A percentile compares a stretch with the other conserved stretches of the same genome.
These are phyloP conservation scores for Daboia siamensis DNA, from an alignment of 2,113 vertebrate genomes.

Conservation along the genomic window DNA sequence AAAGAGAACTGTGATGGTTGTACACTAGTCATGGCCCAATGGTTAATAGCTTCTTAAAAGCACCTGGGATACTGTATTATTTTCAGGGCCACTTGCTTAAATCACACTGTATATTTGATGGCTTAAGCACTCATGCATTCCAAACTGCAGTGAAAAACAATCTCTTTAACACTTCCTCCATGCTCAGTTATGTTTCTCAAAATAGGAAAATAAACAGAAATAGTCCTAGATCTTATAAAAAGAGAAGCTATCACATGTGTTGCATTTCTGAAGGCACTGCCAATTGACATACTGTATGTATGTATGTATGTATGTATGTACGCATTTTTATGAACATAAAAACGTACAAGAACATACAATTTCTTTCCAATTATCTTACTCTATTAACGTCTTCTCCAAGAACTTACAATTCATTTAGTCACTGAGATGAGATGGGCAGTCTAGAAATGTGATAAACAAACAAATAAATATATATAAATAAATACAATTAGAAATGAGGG, in stretches of 20 bases:
- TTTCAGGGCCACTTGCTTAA: conserved; percentile 10
- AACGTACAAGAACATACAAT: not conserved
- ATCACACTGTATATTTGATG: conserved; percentile 15
- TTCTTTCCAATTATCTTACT: not conserved
- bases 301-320: not conserved
- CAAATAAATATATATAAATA: too few relatives aligned
- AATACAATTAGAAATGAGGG: not conserved
- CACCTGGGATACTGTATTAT: not conserved
- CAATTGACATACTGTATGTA: not conserved
- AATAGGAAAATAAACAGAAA: not conserved
- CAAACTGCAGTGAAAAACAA: not conserved
- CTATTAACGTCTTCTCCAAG: not conserved
- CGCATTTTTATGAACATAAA: not conserved
- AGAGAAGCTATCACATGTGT: not conserved
- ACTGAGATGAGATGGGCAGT: not conserved
- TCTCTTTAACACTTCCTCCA: not conserved
- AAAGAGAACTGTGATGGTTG: not conserved
- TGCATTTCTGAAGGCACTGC: not conserved
- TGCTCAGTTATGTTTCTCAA: not conserved
- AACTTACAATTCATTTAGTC: not conserved
- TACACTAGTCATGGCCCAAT: not conserved
- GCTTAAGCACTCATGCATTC: not conserved
- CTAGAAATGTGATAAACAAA: too few relatives aligned
- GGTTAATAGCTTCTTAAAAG: not conserved
- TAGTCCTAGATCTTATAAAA: not conserved